A percentile compares a stretch with the other conserved stretches of the same genome.
phyloP scores from a whole-genome alignment of 2,888 invertebrate species.

The Hedychridium roseum region DNA sequence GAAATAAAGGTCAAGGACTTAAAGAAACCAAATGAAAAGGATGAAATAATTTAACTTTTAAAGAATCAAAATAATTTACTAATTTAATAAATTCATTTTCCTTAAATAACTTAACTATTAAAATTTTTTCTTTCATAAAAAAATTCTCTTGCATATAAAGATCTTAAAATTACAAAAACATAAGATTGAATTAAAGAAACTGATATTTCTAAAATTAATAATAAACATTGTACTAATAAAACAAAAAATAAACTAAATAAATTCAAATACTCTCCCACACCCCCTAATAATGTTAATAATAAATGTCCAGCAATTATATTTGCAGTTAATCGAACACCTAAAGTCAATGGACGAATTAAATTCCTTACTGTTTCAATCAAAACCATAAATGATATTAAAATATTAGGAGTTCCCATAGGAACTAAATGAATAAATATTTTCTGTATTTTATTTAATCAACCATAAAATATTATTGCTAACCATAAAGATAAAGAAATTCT shows the following conservation, averaged over 20 bases:
- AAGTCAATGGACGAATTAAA: conserved; percentile 74
- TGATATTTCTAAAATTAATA: conserved; percentile 69
- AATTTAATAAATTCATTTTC: too few species aligned
- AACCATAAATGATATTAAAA: conserved; percentile 77
- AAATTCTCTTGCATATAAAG: conserved; percentile 75
- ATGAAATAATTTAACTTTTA: conserved; percentile 40
- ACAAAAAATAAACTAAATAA: conserved; percentile 52
- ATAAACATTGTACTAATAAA: conserved; percentile 65
- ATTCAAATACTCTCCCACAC: conserved; percentile 60
- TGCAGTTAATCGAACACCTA: conserved; percentile 75
- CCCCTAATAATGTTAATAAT: conserved; percentile 71
- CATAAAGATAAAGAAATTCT: conserved; percentile 73
- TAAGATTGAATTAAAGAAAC: conserved; percentile 74
- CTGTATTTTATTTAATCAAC: conserved; percentile 71
- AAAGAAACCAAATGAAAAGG: conserved; percentile 71
- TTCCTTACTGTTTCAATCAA: conserved; percentile 79
- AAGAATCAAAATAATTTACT: too few species aligned
- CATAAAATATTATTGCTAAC: conserved; percentile 76
- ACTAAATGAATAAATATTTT: conserved; percentile 75
- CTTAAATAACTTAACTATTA: too few species aligned
- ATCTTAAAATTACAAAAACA: conserved; percentile 73
- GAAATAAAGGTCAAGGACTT: conserved; percentile 72
- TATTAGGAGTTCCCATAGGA: conserved; percentile 72
- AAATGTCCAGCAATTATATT: conserved; percentile 81
- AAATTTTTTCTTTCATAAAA: conserved; percentile 63